Evolutionary conservation across 2,113 vertebrate genomes (phyloP).

Genomic region (Nerophis lumbriciformis): DNA sequence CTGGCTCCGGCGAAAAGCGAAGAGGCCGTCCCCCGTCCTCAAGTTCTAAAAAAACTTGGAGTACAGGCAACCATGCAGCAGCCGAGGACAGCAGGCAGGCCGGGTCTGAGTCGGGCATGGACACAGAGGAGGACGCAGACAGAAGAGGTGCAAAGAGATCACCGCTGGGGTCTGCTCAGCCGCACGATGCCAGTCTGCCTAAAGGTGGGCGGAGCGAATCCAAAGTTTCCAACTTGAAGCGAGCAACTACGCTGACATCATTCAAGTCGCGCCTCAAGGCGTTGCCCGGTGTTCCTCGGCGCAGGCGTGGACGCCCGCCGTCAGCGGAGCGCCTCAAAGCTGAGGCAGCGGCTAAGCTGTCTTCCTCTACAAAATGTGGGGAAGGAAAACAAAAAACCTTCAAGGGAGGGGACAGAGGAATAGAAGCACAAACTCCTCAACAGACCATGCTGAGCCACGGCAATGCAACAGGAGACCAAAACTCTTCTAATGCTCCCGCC

Average conservation of each 20-base stretch:
- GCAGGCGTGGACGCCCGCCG: slow-evolving; percentile 85
- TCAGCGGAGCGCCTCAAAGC: slow-evolving; percentile 88
- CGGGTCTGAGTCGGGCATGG: slow-evolving; percentile 50
- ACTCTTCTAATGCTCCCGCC: slow-evolving; percentile 57
- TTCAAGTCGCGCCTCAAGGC: slow-evolving; percentile 90
- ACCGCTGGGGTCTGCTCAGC: slow-evolving; percentile 58
- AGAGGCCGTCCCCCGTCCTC: slow-evolving; percentile 90
- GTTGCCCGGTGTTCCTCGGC: slow-evolving; percentile 77
- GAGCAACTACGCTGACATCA: slow-evolving; percentile 85
- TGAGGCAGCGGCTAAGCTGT: slow-evolving; percentile 66
- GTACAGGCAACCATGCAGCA: slow-evolving; percentile 63
- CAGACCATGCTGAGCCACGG: slow-evolving; percentile 45
- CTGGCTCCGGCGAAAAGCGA: slow-evolving; percentile 81
- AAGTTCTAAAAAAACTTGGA: slow-evolving; percentile 74
- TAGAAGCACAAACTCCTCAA: slow-evolving; percentile 50
- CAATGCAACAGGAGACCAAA: slow-evolving; percentile 48
- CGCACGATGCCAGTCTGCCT: slow-evolving; percentile 55
- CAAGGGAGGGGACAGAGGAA: slow-evolving; percentile 77
- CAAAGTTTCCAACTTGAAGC: slow-evolving; percentile 83
- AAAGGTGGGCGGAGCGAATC: slow-evolving; percentile 62
- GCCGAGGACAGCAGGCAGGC: slow-evolving; percentile 68
- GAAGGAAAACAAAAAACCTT: slow-evolving; percentile 83
- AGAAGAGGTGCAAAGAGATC: slow-evolving; percentile 81
- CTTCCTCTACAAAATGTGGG: slow-evolving; percentile 59
- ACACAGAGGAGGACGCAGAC: slow-evolving; percentile 76